Evolutionary conservation across 2,797 vertebrate species (phyloP).

Genomic region (Schizothorax lantsangensis): DNA sequence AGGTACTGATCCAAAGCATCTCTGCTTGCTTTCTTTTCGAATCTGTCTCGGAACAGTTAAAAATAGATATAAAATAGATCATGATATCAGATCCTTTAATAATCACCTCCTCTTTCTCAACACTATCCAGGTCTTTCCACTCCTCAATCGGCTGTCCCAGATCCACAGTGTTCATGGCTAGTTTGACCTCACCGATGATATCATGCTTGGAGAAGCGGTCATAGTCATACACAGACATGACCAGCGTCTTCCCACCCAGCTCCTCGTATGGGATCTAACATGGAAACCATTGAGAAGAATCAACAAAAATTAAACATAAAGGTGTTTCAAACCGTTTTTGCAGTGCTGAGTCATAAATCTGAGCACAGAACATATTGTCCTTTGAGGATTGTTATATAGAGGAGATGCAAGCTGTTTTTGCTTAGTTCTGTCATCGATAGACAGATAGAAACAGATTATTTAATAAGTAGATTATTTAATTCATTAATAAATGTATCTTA

Average conservation of each 20-base stretch:
- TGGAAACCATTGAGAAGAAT: slow-evolving; percentile 17
- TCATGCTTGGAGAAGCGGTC: slow-evolving; percentile 99
- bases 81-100: not conserved
- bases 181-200: slow-evolving; percentile 94
- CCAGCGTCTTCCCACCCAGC: slow-evolving; percentile 92
- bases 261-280: slow-evolving; percentile 93
- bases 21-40: not conserved
- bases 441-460: not conserved
- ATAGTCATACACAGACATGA: slow-evolving; percentile 97
- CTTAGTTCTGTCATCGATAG: not conserved
- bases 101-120: slow-evolving; percentile 94
- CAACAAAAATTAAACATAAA: not conserved
- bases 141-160: slow-evolving; percentile 95
- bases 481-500: not conserved
- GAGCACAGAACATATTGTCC: not conserved
- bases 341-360: not conserved
- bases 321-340: not conserved
- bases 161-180: slow-evolving; percentile 96
- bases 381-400: slow-evolving; percentile 16
- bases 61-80: not conserved
- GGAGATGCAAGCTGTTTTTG: slow-evolving; percentile 1
- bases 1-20: not conserved
- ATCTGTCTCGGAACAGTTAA: not conserved
- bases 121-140: slow-evolving; percentile 94
- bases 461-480: too few species aligned